A percentile compares a stretch with the other conserved stretches of the same genome.
phyloP scores from a whole-genome alignment of 2,888 invertebrate species.

The Pachycephus smyrnensis region DNA sequence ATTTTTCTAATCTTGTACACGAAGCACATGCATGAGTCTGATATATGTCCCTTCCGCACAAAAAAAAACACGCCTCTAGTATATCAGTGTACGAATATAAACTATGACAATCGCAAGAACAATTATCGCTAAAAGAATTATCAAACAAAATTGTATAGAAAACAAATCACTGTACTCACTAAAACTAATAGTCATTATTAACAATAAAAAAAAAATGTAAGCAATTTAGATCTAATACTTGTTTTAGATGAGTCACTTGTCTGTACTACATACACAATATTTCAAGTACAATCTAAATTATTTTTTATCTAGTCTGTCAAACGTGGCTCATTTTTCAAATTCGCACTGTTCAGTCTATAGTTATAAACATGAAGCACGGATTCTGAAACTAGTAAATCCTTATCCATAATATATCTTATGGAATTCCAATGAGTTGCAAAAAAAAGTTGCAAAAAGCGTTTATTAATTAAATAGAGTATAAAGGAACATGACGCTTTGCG shows the following conservation, averaged over 20 bases:
- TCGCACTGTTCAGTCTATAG: not conserved
- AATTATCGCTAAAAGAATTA: not conserved
- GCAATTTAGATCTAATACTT: not conserved
- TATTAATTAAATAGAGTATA: not conserved
- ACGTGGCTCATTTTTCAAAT: not conserved
- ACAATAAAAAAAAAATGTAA: not conserved
- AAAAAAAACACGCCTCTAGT: not conserved
- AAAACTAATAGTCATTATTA: not conserved
- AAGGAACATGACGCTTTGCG: constrained; percentile 1
- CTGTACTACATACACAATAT: not conserved
- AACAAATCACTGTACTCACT: not conserved
- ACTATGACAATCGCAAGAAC: not conserved
- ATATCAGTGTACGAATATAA: not conserved
- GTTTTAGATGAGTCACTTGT: not conserved
- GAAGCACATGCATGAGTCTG: not conserved
- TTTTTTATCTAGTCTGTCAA: not conserved
- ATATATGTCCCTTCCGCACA: not conserved
- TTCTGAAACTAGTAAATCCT: not conserved
- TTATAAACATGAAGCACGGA: not conserved
- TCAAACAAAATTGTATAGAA: not conserved
- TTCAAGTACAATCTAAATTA: not conserved
- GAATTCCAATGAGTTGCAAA: not conserved
- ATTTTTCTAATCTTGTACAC: not conserved
- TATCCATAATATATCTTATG: not conserved
- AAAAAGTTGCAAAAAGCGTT: not conserved